phyloP scores from a whole-genome alignment of 2,888 invertebrate genomes.

The Lepidochrysops patricia region DNA sequence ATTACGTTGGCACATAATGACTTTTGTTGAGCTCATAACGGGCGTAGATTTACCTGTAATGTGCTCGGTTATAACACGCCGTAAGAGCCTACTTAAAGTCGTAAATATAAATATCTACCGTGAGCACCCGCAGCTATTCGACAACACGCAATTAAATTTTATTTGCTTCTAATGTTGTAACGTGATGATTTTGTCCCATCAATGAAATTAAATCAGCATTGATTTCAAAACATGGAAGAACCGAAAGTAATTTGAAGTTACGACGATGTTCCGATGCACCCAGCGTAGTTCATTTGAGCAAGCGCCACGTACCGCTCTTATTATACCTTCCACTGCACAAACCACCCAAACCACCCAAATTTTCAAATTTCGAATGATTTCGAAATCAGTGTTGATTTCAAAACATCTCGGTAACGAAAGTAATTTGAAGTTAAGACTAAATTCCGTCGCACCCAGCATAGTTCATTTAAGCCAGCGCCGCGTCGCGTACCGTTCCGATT shows the following conservation, averaged over 20 bases:
- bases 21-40: constrained; percentile 1
- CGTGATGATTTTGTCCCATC: background rate
- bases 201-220: constrained; percentile 21
- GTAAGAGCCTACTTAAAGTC: background rate
- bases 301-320: too few species aligned
- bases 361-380: too few species aligned
- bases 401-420: constrained; percentile 18
- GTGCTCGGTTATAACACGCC: background rate
- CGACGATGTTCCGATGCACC: constrained; percentile 24
- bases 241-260: constrained; percentile 25
- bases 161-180: background rate
- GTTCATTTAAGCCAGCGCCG: constrained; percentile 32
- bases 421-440: constrained; percentile 28
- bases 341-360: too few species aligned
- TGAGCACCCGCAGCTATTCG: background rate
- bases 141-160: background rate
- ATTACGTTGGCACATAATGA: background rate
- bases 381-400: constrained; percentile 24
- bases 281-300: constrained; percentile 30
- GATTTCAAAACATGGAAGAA: constrained; percentile 18
- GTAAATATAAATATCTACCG: too few species aligned
- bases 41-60: constrained; percentile 4
- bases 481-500: constrained; percentile 27
- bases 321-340: too few species aligned
- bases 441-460: constrained; percentile 19